Conservation (phyloP, 2,113 vertebrate species). For the Lepidothrix coronata region DNA sequence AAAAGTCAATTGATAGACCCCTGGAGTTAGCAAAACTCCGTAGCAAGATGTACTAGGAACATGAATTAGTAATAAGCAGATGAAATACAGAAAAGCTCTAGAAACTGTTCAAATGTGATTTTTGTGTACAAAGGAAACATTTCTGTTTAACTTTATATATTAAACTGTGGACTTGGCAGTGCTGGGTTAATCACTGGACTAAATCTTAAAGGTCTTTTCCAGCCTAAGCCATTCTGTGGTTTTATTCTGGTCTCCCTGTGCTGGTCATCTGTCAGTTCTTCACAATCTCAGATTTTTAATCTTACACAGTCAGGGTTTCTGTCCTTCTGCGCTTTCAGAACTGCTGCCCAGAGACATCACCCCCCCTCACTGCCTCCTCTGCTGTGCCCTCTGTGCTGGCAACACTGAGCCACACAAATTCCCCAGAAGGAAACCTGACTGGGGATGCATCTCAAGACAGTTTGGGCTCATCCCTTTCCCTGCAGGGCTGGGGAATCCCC, state of each 20-base stretch:
- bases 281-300: neutral
- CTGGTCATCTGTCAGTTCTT: neutral
- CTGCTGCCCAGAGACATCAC: neutral
- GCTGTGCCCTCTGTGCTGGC: neutral
- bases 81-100: neutral
- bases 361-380: neutral
- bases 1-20: neutral
- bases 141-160: neutral
- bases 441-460: neutral
- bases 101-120: neutral
- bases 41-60: neutral
- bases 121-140: neutral
- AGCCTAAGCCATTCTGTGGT: neutral
- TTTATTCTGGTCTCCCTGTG: neutral
- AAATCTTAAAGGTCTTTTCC: neutral
- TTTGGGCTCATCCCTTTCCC: neutral
- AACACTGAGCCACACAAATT: neutral
- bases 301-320: fast-evolving
- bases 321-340: neutral
- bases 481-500: neutral
- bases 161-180: neutral
- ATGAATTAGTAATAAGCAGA: neutral
- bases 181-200: neutral
- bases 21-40: neutral
- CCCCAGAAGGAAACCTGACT: neutral